Evolutionary conservation across 2,888 invertebrate genomes (phyloP).

Genomic region (Noctua comes): DNA sequence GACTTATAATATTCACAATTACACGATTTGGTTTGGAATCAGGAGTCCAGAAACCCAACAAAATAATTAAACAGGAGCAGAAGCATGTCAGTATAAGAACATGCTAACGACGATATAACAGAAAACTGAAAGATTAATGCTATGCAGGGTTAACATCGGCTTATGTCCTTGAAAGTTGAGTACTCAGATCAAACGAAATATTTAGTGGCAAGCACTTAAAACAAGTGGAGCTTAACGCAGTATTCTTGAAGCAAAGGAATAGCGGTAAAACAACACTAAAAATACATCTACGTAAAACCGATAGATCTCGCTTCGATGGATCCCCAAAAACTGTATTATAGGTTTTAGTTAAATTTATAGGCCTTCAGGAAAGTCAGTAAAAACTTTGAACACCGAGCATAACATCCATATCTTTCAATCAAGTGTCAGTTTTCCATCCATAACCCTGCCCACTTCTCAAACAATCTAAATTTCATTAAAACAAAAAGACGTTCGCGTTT

Average conservation of each 20-base stretch:
- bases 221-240: conserved; percentile 9
- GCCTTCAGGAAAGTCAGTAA: background rate
- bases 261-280: background rate
- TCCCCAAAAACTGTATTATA: background rate
- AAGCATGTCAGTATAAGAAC: background rate
- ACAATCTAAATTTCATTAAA: conserved; percentile 28
- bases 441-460: conserved; percentile 15
- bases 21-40: background rate
- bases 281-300: background rate
- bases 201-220: background rate
- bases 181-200: conserved; percentile 8
- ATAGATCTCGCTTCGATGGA: background rate
- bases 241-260: background rate
- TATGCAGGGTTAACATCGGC: background rate
- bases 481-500: conserved; percentile 43
- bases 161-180: background rate
- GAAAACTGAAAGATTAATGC: background rate
- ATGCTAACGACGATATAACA: background rate
- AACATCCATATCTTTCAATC: conserved; percentile 12
- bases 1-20: background rate
- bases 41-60: background rate
- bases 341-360: background rate
- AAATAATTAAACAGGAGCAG: background rate
- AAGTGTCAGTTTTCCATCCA: conserved; percentile 25
- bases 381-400: conserved; percentile 2